Percentiles rank a stretch among this genome's conserved stretches.
Evolutionary conservation across 1,140 invertebrate species (phyloP).

Genomic region (Bombus picipes): DNA sequence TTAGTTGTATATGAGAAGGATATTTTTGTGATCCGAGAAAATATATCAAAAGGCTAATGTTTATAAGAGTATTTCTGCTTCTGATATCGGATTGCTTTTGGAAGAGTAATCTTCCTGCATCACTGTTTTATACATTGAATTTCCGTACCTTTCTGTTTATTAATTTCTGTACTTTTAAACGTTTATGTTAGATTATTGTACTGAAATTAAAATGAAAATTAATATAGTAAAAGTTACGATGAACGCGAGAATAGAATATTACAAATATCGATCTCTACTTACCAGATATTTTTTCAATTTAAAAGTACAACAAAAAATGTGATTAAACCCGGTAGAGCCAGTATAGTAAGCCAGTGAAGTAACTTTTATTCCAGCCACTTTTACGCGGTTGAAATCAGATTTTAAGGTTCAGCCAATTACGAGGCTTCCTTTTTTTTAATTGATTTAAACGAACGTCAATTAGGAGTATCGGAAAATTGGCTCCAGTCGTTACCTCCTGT

Average conservation of each 20-base stretch:
- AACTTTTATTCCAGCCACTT: not conserved
- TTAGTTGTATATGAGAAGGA: no score
- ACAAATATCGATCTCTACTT: not conserved
- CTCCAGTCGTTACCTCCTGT: not conserved
- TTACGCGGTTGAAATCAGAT: conserved; percentile 16
- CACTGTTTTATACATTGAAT: not conserved
- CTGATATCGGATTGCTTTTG: not conserved
- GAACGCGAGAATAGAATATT: not conserved
- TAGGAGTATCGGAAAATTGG: conserved; percentile 28
- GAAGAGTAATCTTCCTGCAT: not conserved
- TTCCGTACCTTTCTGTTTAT: not conserved
- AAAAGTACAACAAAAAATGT: not conserved
- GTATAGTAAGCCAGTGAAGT: no score
- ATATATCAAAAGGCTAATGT: not conserved
- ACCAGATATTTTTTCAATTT: not conserved
- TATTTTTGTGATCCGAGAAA: not conserved
- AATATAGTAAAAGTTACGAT: not conserved
- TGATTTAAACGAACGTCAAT: conserved; percentile 33
- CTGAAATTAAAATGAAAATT: no score
- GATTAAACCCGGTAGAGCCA: not conserved
- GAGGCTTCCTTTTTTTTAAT: not conserved
- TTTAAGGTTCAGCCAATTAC: conserved; percentile 12
- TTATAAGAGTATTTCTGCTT: not conserved
- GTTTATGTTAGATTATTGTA: not conserved
- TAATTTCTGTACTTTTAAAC: not conserved